Percentiles rank a stretch among this genome's conserved stretches.
Evolutionary conservation across 2,888 invertebrate species (phyloP).

Genomic region (Amphipoea oculea): DNA sequence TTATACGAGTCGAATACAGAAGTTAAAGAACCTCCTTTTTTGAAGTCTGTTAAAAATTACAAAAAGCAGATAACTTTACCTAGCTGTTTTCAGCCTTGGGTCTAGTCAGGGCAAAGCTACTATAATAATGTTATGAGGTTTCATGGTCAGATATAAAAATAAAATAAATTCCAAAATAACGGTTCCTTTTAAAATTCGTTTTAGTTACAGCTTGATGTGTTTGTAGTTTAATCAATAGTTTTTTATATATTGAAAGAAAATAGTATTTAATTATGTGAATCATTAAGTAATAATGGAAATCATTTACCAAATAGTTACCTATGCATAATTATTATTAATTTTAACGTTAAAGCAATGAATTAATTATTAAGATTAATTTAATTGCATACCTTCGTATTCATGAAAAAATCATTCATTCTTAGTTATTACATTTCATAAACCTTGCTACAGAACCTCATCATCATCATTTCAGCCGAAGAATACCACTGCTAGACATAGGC

Average conservation of each 20-base stretch:
- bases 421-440: conserved; percentile 7
- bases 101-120: background rate
- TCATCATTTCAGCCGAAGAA: background rate
- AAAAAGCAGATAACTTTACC: conserved; percentile 1
- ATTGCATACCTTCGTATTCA: background rate
- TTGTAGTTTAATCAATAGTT: background rate
- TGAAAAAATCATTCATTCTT: background rate
- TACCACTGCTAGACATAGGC: background rate
- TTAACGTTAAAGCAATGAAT: background rate
- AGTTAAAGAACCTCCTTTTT: no score
- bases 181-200: background rate
- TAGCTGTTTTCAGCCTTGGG: background rate
- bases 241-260: background rate
- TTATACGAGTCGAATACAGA: no score
- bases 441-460: background rate
- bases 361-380: background rate
- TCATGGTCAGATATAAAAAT: background rate
- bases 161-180: background rate
- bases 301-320: background rate
- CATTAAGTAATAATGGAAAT: background rate
- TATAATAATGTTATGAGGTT: background rate
- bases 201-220: background rate
- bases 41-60: background rate
- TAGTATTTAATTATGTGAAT: background rate
- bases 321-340: background rate